phyloP scores from a whole-genome alignment of 2,888 invertebrate genomes.

The Zygaena filipendulae region DNA sequence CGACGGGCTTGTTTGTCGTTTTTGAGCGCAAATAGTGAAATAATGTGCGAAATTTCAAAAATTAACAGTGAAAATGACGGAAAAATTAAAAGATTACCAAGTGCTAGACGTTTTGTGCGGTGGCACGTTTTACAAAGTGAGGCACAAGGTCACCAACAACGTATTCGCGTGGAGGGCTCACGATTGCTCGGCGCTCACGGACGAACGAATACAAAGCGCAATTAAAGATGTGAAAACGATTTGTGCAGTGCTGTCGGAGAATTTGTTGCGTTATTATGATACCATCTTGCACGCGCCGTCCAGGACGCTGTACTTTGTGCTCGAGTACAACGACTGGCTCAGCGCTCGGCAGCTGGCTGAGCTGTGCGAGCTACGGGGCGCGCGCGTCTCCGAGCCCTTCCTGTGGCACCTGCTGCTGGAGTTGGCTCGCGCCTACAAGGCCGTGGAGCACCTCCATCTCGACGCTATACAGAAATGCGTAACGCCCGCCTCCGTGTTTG shows the following conservation, averaged over 20 bases:
- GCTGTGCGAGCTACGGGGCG: slow-evolving; percentile 34
- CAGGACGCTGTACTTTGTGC: slow-evolving; percentile 56
- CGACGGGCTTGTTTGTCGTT: slow-evolving; percentile 53
- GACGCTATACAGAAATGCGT: slow-evolving; percentile 39
- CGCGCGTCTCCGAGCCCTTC: slow-evolving; percentile 43
- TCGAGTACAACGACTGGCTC: slow-evolving; percentile 50
- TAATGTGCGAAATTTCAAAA: slow-evolving; percentile 40
- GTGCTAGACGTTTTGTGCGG: slow-evolving; percentile 59
- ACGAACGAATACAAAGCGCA: slow-evolving; percentile 52
- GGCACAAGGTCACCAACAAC: slow-evolving; percentile 61
- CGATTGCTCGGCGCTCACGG: slow-evolving; percentile 48
- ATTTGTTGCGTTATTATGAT: slow-evolving; percentile 50
- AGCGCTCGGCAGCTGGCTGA: slow-evolving; percentile 41
- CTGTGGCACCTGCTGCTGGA: slow-evolving; percentile 51
- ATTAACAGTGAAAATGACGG: slow-evolving; percentile 33
- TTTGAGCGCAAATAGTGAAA: too few relatives aligned
- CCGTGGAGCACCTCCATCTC: slow-evolving; percentile 31
- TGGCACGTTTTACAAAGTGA: slow-evolving; percentile 62
- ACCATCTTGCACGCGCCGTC: slow-evolving; percentile 56
- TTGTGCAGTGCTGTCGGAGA: slow-evolving; percentile 39
- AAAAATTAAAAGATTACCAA: slow-evolving; percentile 58
- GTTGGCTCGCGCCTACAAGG: slow-evolving; percentile 39
- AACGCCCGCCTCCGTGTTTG: slow-evolving; percentile 34
- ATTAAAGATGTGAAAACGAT: slow-evolving; percentile 52
- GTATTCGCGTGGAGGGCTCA: slow-evolving; percentile 63